Evolutionary conservation across 2,797 vertebrate genomes (phyloP), one percentile per base, ranked within the genome.

Genomic region (Sebastes alutus): DNA sequence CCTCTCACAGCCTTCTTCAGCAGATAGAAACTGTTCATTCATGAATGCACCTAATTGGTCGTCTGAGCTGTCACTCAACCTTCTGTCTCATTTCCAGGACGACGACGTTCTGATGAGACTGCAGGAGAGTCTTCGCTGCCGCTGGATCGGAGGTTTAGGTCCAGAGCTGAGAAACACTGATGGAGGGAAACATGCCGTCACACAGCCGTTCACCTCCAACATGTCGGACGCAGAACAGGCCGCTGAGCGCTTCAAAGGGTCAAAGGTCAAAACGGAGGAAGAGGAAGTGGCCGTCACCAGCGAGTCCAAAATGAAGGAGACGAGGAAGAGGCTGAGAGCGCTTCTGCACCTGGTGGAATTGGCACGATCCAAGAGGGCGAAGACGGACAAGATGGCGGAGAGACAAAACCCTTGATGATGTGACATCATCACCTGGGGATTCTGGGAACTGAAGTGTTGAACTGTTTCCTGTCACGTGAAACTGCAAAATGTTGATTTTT

Each of bases 101-200:
- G 60, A 63, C 29, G 38, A 7, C 0, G 23, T 7, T 4, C 7
- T 91, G 12, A 8, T 60, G 5, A 32, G 56, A 7, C 89, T 95
- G 63, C 89, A 77, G 72, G 62, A 75, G 13, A 80, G 35, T 29
- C 92, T 94, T 56, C 84, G 80, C 65, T 29, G 32, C 10, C 81
- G 58, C 42, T 33, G 94, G 59, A 70, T 52, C 11, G 63, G 83
- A 30, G 58, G 87, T 4, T 32, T 63, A 0, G 63, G 27, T 20
- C 13, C 58, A 60, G 16, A 11, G n/a, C 3, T 5, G 16, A 32
- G 27, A 5, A 2, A 6, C 32, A 2, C 54, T 0, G 11, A 9
- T 4, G 14, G 18, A 16, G 30, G 56, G 14, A 18, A 29, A 27
- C 7, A 27, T 29, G 14, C 56, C 1, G 25, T 18, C 58, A 5